Base-by-base conservation (phyloP, 2,113 vertebrate genomes). In the Pycnonotus jocosus region DNA sequence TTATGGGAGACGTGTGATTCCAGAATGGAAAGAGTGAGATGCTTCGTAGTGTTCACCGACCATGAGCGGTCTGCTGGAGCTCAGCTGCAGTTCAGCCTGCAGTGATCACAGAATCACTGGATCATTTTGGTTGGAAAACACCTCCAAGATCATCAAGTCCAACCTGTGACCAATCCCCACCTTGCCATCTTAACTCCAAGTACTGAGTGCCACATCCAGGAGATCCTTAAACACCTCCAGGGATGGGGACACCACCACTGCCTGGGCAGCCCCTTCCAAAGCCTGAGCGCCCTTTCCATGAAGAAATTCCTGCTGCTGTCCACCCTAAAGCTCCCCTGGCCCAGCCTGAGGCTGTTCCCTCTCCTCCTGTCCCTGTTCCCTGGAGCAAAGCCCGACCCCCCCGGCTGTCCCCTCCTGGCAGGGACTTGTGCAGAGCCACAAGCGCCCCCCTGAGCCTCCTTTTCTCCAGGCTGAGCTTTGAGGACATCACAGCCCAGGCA, bases 321-420 rank as follows among this genome's bases (percentile, higher is more conserved):
- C 73, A n/a, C 1, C 23, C 38, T 61, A 19, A 23, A 0, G n/a
- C 38, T 70, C 2, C 23, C 47, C 44, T 42, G 51, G 20, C 51
- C 3, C 70, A 66, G 13, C 35, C 3, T 11, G 60, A 48, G 42
- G 24, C 60, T 0, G 0, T 48, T 74, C 3, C 42, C 30, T 35
- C 24, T 38, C 20, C 8, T 76, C 60, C 82, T 76, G 82, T 76
- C 70, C 40, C 84, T n/a, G 47, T 53, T 24, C 47, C 18, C 56
- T n/a, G 64, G 14, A 45, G 23, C 54, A 38, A 10, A 86, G 15
- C 47, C 47, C 0, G 0, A 38, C 8, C 3, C 14, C 30, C 15
- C 16, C 0, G 0, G 54, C 64, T 78, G 47, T 44, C 28, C 40
- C 20, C 13, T 71, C 40, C 82, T 65, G 51, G 1, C 60, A 74